A percentile compares a stretch with the other conserved stretches of the same genome.
Evolutionary conservation across 2,797 vertebrate species (phyloP).

Genomic region (Microctenopoma lineatum): DNA sequence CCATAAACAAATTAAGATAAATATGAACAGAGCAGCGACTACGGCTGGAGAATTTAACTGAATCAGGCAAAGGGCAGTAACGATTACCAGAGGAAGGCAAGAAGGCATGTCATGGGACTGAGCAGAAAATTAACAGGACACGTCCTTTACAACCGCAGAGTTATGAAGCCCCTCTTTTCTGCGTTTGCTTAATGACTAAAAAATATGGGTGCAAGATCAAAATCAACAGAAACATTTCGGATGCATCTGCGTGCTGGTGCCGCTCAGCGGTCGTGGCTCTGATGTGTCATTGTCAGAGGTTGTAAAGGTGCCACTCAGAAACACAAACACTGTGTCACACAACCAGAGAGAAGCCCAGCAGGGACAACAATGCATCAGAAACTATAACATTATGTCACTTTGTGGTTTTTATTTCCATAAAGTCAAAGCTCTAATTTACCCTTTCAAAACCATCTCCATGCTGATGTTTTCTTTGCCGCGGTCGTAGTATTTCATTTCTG

Average conservation of each 20-base stretch:
- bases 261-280: not conserved
- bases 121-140: slow-evolving; percentile 14
- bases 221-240: not conserved
- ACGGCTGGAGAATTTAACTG: slow-evolving; percentile 28
- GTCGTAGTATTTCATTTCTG: slow-evolving; percentile 19
- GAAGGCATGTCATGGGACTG: not conserved
- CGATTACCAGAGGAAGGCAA: not conserved
- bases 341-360: slow-evolving; percentile 11
- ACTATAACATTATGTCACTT: slow-evolving; percentile 4
- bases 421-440: slow-evolving; percentile 21
- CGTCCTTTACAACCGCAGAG: not conserved
- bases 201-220: not conserved
- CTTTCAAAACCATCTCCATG: slow-evolving; percentile 11
- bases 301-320: slow-evolving; percentile 18
- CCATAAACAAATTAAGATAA: slow-evolving; percentile 71
- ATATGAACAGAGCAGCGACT: slow-evolving; percentile 50
- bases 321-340: slow-evolving; percentile 8
- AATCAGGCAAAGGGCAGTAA: slow-evolving; percentile 27
- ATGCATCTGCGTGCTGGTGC: not conserved
- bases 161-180: not conserved
- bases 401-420: slow-evolving; percentile 4
- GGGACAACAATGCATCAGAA: slow-evolving; percentile 1
- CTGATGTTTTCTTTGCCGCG: slow-evolving; percentile 19
- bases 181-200: not conserved
- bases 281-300: slow-evolving; percentile 21